Evolutionary conservation across 2,888 invertebrate genomes (phyloP), one percentile per base, ranked within the genome.

Genomic region (Masnerella sp.): DNA sequence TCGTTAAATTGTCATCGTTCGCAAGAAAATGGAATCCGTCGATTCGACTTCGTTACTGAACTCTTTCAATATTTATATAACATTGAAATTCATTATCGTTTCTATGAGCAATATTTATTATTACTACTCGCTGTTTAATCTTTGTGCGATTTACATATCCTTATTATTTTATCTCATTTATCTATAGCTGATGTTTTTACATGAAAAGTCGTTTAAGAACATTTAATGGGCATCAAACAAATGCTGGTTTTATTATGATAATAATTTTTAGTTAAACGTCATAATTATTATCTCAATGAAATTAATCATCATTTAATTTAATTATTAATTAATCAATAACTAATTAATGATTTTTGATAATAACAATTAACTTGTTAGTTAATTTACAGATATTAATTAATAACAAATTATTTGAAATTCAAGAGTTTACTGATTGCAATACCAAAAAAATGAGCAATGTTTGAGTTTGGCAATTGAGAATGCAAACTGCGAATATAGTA

Each of bases 61-160:
- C 15, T 30, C 28, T 30, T 17, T 9, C 49, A 32, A 49, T 49
- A 49, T 51, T 51, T 11, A 36, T 22, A 1, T 17, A 54, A n/a
- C 52, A 34, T 54, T 40, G 22, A 28, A 14, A 40, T 54, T 54
- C 52, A 5, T 54, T 38, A 52, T 52, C 38, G 38, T 25, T 52
- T 22, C 15, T 25, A 32, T 52, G 11, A 25, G 22, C 25, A 52
- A 22, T 22, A 38, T 52, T 52, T 20, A n/a, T 49, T 18, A 12
- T 9, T 34, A 12, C 34, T 22, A 7, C 4, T 3, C 1, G 1
- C 25, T 17, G 47, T 30, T 30, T 43, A 5, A 25, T 43, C 25
- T 14, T 8, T 25, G 25, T 8, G 12, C 7, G n/a, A 14, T 3
- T 38, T 8, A 8, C 8, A 12, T 12, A 34, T 22, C 7, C 34